phyloP scores from a whole-genome alignment of 2,797 vertebrate species.

The Atherinosoma microstoma region DNA sequence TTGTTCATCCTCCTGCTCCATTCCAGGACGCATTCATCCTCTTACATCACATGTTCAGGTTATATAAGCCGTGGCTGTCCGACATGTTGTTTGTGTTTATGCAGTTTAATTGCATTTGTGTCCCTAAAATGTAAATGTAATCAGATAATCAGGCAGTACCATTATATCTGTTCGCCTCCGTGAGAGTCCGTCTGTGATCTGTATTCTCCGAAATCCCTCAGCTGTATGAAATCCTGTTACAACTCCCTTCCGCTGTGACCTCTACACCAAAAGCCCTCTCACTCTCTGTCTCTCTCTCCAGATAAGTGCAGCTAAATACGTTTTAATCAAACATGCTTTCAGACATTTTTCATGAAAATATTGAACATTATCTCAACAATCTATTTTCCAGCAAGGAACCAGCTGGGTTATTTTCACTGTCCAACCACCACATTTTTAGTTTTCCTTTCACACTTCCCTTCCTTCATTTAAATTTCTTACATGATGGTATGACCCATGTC shows the following conservation, averaged over 20 bases:
- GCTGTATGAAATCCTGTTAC: constrained; percentile 56
- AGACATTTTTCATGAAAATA: too few relatives aligned
- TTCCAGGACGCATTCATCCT: constrained; percentile 80
- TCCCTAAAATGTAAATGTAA: not conserved
- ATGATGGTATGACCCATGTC: too few relatives aligned
- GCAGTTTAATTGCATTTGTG: not conserved
- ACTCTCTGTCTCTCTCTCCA: too few relatives aligned
- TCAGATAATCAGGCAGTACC: too few relatives aligned
- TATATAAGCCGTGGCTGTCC: constrained; percentile 91
- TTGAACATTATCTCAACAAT: too few relatives aligned
- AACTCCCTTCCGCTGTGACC: constrained; percentile 56
- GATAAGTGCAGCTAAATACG: too few relatives aligned
- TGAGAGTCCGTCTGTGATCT: constrained; percentile 51
- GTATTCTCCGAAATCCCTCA: constrained; percentile 50
- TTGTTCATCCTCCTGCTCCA: constrained; percentile 59
- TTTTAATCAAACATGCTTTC: too few relatives aligned
- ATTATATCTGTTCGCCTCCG: constrained; percentile 16
- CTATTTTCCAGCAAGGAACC: too few relatives aligned
- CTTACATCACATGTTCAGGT: constrained; percentile 93
- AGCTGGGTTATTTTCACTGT: too few relatives aligned
- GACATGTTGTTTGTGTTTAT: constrained; percentile 44
- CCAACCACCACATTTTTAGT: too few relatives aligned
- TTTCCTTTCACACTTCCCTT: too few relatives aligned
- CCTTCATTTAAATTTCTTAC: too few relatives aligned
- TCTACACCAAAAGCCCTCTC: not conserved